These are phyloP conservation scores for Epinephelus cyanopodus DNA, from an alignment of 2,113 vertebrate genomes.

Conservation along the genomic window DNA sequence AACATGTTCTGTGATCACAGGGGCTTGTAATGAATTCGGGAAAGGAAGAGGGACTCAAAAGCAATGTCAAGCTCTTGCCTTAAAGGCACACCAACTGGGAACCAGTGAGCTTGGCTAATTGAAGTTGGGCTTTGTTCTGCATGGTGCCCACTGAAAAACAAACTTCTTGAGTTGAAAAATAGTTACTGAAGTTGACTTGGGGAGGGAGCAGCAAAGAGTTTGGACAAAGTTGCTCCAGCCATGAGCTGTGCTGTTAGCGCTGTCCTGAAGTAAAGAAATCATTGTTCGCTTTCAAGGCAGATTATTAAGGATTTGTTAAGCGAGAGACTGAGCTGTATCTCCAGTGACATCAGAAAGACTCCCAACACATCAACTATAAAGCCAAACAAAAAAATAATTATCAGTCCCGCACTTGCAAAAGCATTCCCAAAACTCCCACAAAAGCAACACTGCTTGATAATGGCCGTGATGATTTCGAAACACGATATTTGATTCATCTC, in stretches of 20 bases:
- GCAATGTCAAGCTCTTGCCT: conserved; percentile 52
- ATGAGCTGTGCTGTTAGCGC: conserved; percentile 18
- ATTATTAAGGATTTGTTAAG: conserved; percentile 35
- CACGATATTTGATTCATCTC: conserved; percentile 30
- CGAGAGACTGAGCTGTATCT: conserved; percentile 4
- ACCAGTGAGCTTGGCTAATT: conserved; percentile 65
- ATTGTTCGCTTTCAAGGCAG: conserved; percentile 20
- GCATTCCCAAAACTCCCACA: conserved; percentile 17
- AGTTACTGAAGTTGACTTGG: conserved; percentile 30
- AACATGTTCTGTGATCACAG: conserved; percentile 63
- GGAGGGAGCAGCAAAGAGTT: conserved; percentile 6
- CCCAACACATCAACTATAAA: conserved; percentile 16
- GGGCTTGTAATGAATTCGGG: conserved; percentile 56
- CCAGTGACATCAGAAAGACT: conserved; percentile 12
- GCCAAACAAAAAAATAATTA: conserved; percentile 10
- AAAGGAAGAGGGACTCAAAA: conserved; percentile 41
- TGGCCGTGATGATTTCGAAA: conserved; percentile 8
- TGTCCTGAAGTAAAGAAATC: conserved; percentile 14
- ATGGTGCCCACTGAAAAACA: conserved; percentile 54
- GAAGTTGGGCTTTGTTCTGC: conserved; percentile 68
- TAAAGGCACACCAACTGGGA: conserved; percentile 63
- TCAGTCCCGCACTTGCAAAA: conserved; percentile 30
- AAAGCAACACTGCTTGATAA: conserved; percentile 21
- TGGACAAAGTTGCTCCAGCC: conserved; percentile 26
- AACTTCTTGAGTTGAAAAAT: conserved; percentile 42